Conservation (phyloP, 2,888 invertebrate genomes). For the Aphidius colemani region DNA sequence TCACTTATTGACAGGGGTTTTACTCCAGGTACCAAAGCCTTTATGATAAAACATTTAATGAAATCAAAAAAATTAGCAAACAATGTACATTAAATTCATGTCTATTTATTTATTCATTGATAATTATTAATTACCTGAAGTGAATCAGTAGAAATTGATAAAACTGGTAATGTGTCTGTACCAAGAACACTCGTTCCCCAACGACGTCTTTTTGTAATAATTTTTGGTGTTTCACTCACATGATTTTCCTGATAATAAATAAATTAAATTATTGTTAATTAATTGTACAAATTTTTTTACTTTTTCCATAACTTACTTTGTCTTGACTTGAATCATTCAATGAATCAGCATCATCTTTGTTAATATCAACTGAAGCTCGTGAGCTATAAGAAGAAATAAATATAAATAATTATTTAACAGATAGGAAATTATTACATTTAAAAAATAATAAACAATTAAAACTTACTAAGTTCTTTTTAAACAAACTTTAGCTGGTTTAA, state of each 20-base stretch:
- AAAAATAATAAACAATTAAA: slow-evolving; percentile 17
- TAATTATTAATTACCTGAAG: slow-evolving; percentile 68
- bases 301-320: slow-evolving; percentile 41
- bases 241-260: slow-evolving; percentile 48
- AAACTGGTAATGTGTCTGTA: slow-evolving; percentile 65
- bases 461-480: slow-evolving; percentile 59
- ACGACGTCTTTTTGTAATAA: slow-evolving; percentile 56
- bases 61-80: background rate
- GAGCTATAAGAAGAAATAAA: slow-evolving; percentile 30
- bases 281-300: background rate
- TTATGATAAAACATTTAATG: background rate
- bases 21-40: slow-evolving; percentile 61
- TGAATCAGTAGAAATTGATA: slow-evolving; percentile 76
- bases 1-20: slow-evolving; percentile 60
- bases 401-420: background rate
- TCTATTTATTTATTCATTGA: background rate
- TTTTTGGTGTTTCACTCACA: slow-evolving; percentile 45
- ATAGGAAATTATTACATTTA: no score
- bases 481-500: slow-evolving; percentile 55
- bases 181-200: slow-evolving; percentile 57
- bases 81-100: background rate
- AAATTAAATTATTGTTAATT: no score
- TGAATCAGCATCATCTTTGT: slow-evolving; percentile 42
- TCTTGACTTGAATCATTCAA: slow-evolving; percentile 42
- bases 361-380: slow-evolving; percentile 41